These are phyloP conservation scores for Verasper variegatus DNA, from an alignment of 2,113 vertebrate species.

Conservation along the genomic window DNA sequence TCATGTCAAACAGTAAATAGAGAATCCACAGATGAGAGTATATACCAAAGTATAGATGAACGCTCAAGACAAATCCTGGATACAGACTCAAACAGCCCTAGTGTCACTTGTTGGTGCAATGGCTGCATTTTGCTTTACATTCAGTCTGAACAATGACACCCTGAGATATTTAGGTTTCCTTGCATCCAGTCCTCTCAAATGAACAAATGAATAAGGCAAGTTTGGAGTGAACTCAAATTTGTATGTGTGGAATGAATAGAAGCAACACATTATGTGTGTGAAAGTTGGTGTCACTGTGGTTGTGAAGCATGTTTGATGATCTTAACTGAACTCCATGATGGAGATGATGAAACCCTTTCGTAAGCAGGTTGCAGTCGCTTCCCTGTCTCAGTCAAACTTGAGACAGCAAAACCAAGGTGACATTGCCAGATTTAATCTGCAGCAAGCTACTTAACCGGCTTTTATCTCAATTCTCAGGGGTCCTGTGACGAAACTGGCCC, in stretches of 20 bases:
- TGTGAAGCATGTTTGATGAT: slow-evolving; percentile 24
- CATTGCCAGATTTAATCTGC: slow-evolving; percentile 45
- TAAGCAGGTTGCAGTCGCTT: slow-evolving; percentile 36
- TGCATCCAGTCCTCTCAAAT: background rate
- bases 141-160: background rate
- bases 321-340: slow-evolving; percentile 10
- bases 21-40: no score
- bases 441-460: slow-evolving; percentile 25
- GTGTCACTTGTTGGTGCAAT: background rate
- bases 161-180: background rate
- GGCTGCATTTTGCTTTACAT: background rate
- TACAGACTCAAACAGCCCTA: background rate
- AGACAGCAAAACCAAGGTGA: slow-evolving; percentile 32
- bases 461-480: slow-evolving; percentile 51
- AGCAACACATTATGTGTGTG: background rate
- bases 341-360: slow-evolving; percentile 46
- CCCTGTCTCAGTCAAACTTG: slow-evolving; percentile 23
- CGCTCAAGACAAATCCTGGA: no score
- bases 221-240: background rate
- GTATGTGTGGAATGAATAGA: background rate
- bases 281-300: background rate
- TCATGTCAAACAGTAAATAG: no score
- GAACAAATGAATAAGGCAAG: background rate
- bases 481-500: slow-evolving; percentile 36
- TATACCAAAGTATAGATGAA: no score